phyloP scores from a whole-genome alignment of 2,888 invertebrate genomes.

The Brachycybe producta region DNA sequence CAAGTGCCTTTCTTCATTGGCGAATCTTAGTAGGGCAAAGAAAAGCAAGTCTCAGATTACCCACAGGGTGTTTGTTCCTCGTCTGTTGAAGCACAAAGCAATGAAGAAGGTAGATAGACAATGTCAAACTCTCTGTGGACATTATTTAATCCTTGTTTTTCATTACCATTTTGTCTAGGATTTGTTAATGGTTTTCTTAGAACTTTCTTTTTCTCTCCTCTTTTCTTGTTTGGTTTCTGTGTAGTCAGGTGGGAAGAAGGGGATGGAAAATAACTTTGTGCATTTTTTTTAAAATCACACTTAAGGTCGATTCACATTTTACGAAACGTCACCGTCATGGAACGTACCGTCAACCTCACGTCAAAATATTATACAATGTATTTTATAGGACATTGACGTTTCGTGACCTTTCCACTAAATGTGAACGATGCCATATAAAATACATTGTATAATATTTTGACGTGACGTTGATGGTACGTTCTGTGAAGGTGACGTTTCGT shows the following conservation, averaged over 20 bases:
- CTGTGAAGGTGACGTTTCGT: too few relatives aligned
- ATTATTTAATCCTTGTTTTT: constrained; percentile 3
- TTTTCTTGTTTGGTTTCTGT: background rate
- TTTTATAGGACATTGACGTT: too few relatives aligned
- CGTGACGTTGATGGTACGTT: too few relatives aligned
- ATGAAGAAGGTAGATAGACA: constrained; percentile 20
- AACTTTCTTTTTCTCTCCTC: background rate
- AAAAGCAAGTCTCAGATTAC: constrained; percentile 17
- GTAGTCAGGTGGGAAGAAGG: background rate
- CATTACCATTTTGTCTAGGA: background rate
- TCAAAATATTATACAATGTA: too few relatives aligned
- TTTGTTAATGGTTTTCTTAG: background rate
- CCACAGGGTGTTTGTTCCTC: constrained; percentile 18
- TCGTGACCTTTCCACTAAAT: too few relatives aligned
- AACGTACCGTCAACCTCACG: too few relatives aligned
- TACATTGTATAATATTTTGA: too few relatives aligned
- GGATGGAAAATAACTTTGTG: too few relatives aligned
- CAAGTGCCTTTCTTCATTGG: constrained; percentile 13
- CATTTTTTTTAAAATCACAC: too few relatives aligned
- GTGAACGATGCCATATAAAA: too few relatives aligned
- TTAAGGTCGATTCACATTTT: too few relatives aligned
- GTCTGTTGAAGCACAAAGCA: constrained; percentile 20
- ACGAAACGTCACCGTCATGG: too few relatives aligned
- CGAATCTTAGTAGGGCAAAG: constrained; percentile 14
- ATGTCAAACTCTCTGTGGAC: constrained; percentile 9